Evolutionary conservation across 30 jellyfish, hydroid and myxozoan species (phyloP).

Genomic region (Catostylus mosaicus): DNA sequence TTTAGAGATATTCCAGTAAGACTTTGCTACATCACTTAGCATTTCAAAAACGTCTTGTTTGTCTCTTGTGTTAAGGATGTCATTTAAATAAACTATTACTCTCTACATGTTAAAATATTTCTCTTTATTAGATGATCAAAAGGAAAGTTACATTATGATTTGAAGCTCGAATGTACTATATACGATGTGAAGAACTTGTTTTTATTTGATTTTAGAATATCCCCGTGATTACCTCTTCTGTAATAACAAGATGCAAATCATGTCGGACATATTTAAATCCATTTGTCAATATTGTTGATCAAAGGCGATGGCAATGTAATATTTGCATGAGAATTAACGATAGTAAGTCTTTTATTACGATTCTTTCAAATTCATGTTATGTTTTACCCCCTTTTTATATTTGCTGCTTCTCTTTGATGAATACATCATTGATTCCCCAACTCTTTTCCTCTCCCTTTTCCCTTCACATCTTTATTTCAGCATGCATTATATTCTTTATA

Average conservation of each 20-base stretch:
- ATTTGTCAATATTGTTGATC: slow-evolving; percentile 79
- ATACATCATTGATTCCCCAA: too few species aligned
- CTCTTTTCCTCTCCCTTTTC: too few species aligned
- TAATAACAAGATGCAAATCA: slow-evolving; percentile 81
- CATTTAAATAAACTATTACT: too few species aligned
- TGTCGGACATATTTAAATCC: slow-evolving; percentile 94
- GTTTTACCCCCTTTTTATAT: too few species aligned
- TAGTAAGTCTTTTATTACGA: slow-evolving; percentile 59
- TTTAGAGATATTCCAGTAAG: slow-evolving; percentile 81
- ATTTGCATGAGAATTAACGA: slow-evolving; percentile 88
- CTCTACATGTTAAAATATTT: too few species aligned
- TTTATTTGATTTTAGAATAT: slow-evolving; percentile 46
- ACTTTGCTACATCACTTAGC: too few species aligned
- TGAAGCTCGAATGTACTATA: not conserved
- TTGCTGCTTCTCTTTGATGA: too few species aligned
- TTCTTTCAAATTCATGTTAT: too few species aligned
- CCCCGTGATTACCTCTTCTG: slow-evolving; percentile 87
- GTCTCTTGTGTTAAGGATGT: too few species aligned
- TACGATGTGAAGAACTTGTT: not conserved
- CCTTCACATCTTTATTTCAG: too few species aligned
- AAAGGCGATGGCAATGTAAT: slow-evolving; percentile 93
- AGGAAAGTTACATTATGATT: not conserved
- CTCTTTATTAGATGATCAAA: not conserved
- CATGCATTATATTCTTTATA: too few species aligned
- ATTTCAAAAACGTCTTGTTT: too few species aligned